These are phyloP conservation scores for Drosophila yooni DNA, from an alignment of 2,888 invertebrate species.

Conservation along the genomic window DNA sequence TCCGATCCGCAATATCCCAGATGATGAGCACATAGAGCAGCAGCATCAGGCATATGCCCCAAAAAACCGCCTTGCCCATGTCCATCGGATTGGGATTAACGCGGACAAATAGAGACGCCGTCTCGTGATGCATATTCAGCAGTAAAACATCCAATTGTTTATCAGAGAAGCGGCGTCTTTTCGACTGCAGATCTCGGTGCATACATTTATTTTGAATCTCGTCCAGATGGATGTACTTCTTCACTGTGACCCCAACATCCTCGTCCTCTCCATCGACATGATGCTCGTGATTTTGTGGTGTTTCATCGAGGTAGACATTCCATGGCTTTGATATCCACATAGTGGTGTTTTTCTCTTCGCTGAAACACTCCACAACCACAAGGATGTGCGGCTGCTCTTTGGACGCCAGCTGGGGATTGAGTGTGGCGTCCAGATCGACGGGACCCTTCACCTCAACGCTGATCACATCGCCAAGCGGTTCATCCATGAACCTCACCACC, in stretches of 20 bases:
- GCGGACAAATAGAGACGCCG: slow-evolving; percentile 85
- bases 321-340: slow-evolving; percentile 15
- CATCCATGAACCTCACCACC: neutral
- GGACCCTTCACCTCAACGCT: slow-evolving; percentile 10
- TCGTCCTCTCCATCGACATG: neutral
- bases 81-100: slow-evolving; percentile 87
- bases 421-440: slow-evolving; percentile 9
- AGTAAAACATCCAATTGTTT: slow-evolving; percentile 13
- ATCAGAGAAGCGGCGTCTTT: neutral
- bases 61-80: slow-evolving; percentile 89
- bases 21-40: slow-evolving; percentile 93
- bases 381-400: slow-evolving; percentile 6
- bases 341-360: neutral
- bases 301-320: neutral
- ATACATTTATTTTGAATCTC: neutral
- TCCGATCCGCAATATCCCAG: slow-evolving; percentile 88
- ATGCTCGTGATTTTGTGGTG: neutral
- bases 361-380: neutral
- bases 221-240: neutral
- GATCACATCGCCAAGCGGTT: neutral
- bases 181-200: neutral
- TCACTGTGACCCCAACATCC: neutral
- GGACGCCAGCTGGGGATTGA: neutral
- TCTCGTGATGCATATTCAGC: neutral
- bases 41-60: slow-evolving; percentile 89